These are phyloP conservation scores for Clarias laeviceps DNA, from an alignment of 2,797 vertebrate genomes.

Conservation along the genomic window DNA sequence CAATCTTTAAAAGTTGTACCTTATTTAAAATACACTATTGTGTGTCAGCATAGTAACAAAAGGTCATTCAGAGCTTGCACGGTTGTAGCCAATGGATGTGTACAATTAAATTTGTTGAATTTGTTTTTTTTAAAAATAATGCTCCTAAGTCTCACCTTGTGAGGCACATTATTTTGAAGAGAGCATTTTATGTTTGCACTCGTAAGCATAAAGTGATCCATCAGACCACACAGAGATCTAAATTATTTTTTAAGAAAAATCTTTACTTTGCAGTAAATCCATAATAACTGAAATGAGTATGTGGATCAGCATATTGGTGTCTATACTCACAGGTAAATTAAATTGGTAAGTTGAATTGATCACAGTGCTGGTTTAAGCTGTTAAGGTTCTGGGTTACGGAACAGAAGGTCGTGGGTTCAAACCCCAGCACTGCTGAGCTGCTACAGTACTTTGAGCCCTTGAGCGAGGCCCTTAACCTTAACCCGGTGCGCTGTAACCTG, in stretches of 20 bases:
- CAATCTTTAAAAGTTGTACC: neutral
- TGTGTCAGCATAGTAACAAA: neutral
- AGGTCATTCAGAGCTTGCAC: neutral
- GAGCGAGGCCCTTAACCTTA: too few relatives aligned
- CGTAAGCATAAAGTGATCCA: neutral
- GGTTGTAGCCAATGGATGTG: neutral
- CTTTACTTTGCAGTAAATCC: neutral
- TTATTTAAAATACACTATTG: neutral
- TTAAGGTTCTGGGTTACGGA: too few relatives aligned
- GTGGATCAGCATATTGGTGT: neutral
- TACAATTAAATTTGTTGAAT: neutral
- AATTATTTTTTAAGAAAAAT: neutral
- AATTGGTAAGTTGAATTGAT: neutral
- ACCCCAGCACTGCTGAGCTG: too few relatives aligned
- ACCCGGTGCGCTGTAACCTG: too few relatives aligned
- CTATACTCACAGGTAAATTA: neutral
- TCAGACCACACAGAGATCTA: neutral
- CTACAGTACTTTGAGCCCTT: too few relatives aligned
- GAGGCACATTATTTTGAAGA: neutral
- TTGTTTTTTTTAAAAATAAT: neutral
- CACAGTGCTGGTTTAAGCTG: neutral
- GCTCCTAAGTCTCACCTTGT: neutral
- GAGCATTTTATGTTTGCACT: neutral
- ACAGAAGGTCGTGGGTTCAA: too few relatives aligned
- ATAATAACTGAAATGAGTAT: neutral